phyloP scores from a whole-genome alignment of 2,113 vertebrate species.

The Tiliqua scincoides region DNA sequence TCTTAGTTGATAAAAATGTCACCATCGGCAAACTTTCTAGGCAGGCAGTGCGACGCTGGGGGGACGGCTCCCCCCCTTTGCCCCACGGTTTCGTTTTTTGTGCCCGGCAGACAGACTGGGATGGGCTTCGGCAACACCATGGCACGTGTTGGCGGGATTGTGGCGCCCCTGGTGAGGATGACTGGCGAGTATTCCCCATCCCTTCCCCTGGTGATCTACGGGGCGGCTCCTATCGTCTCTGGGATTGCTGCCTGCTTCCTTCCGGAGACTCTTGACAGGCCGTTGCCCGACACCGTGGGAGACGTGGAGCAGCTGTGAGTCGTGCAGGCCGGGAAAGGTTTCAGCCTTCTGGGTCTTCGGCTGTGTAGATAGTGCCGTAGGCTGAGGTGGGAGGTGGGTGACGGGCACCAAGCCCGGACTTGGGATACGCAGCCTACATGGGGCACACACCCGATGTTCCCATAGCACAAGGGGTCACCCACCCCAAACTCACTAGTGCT shows the following conservation, averaged over 20 bases:
- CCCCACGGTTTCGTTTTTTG: neutral
- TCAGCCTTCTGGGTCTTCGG: too few relatives aligned
- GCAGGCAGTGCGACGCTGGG: too few relatives aligned
- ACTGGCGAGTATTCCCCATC: slow-evolving; percentile 63
- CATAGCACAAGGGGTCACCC: too few relatives aligned
- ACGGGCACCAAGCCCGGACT: too few relatives aligned
- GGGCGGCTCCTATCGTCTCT: slow-evolving; percentile 73
- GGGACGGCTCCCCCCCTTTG: neutral
- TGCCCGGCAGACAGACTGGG: slow-evolving; percentile 76
- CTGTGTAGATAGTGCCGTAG: too few relatives aligned
- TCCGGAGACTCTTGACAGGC: slow-evolving; percentile 76
- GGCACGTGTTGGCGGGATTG: slow-evolving; percentile 77
- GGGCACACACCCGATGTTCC: too few relatives aligned
- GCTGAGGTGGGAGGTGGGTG: too few relatives aligned
- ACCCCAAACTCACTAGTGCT: too few relatives aligned
- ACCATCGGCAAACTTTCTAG: too few relatives aligned
- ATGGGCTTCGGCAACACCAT: slow-evolving; percentile 78
- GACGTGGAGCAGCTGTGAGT: slow-evolving; percentile 80
- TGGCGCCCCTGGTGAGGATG: slow-evolving; percentile 79
- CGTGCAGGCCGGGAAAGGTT: neutral
- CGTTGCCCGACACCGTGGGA: slow-evolving; percentile 80
- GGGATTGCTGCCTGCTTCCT: slow-evolving; percentile 77
- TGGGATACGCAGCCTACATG: too few relatives aligned
- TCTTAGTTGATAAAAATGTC: too few relatives aligned
- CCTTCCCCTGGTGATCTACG: slow-evolving; percentile 79